Base-by-base conservation (phyloP, 2,888 invertebrate species). In the Drosophila limbata region DNA sequence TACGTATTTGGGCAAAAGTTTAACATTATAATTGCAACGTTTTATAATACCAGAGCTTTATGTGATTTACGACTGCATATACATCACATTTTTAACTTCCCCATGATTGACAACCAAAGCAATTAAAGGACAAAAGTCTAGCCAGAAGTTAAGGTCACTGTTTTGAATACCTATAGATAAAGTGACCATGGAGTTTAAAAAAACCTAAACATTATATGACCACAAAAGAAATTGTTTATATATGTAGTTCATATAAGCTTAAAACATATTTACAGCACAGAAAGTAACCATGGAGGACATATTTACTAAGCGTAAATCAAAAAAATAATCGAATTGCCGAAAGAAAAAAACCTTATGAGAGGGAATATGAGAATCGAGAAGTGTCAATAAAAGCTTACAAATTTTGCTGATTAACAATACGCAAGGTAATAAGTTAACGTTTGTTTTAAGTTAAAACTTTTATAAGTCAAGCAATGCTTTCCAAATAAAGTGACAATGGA, bases 21-120 rank as follows among this genome's bases (percentile, higher is more conserved):
- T 35, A 83, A 69, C 70, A 79, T 86, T 84, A 81, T 86, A 84
- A 86, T 84, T 84, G 84, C 87, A 86, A 72, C 84, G 87, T 80
- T 84, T 86, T 85, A 83, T 81, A 70, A 77, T 79, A 57, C 79
- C 76, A 65, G 21, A 61, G 72, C 53, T 64, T 62, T 44, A 13
- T 69, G 45, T 79, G 78, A 78, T 79, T 78, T 78, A 79, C 66
- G 69, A 53, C 51, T 25, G 6, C 21, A 40, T 39, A 42, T 28
- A 51, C 37, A 47, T 63, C 8, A 25, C 35, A 42, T 35, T 48
- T 28, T 42, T 21, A 48, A 15, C 40, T 33, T 10, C 33, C 17
- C 1, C 28, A 37, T 50, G 48, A 67, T 67, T 67, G 48, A 57
- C 63, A 57, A 52, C n/a, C 56, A 57, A 62, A 39, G 47, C 56